phyloP scores from a whole-genome alignment of 2,888 invertebrate genomes.

The Luperina nickerlii region DNA sequence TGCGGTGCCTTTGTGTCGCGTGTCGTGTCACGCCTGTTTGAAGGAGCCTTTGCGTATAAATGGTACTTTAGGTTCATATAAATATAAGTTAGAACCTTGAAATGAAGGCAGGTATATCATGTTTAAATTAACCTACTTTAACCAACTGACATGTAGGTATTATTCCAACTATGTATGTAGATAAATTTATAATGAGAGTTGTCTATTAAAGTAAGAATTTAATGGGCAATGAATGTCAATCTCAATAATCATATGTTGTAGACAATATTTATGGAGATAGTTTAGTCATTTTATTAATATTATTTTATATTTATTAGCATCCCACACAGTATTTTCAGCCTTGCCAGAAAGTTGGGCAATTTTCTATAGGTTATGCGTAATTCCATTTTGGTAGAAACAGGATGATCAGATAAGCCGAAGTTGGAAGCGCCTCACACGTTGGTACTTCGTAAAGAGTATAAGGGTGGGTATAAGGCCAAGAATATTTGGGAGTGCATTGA shows the following conservation, averaged over 20 bases:
- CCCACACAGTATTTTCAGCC: slow-evolving; percentile 15
- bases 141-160: slow-evolving; percentile 32
- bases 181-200: slow-evolving; percentile 29
- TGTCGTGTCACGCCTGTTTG: no score
- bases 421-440: not conserved
- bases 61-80: not conserved
- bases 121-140: slow-evolving; percentile 38
- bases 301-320: not conserved
- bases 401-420: not conserved
- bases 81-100: slow-evolving; percentile 13
- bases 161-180: slow-evolving; percentile 30
- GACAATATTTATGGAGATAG: slow-evolving; percentile 11
- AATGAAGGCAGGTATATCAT: slow-evolving; percentile 8
- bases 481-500: not conserved
- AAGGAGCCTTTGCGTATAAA: not conserved
- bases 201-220: slow-evolving; percentile 35
- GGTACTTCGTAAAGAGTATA: no score
- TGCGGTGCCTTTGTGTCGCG: no score
- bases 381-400: not conserved
- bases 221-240: slow-evolving; percentile 26
- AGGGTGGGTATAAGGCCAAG: no score
- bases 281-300: slow-evolving; percentile 7
- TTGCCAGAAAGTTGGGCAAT: not conserved
- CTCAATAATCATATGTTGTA: slow-evolving; percentile 8
- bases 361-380: not conserved